These are phyloP conservation scores for Speoplatyrhinus poulsoni DNA, from an alignment of 2,113 vertebrate species.

Conservation along the genomic window DNA sequence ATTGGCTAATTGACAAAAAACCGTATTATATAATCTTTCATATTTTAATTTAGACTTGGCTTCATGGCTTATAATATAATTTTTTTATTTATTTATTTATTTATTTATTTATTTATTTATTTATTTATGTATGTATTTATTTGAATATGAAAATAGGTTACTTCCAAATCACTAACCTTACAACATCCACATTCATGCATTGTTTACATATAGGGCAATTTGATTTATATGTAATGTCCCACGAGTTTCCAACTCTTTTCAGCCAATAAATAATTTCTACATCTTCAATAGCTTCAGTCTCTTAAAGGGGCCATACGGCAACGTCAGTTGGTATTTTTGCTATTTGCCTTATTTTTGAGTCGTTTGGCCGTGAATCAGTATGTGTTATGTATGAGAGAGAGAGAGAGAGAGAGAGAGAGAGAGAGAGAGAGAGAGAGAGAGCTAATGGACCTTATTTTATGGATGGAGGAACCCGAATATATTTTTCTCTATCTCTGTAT, in stretches of 20 bases:
- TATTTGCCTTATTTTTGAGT: conserved; percentile 65
- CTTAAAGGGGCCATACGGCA: conserved; percentile 21
- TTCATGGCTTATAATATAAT: too few species aligned
- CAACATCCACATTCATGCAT: conserved; percentile 52
- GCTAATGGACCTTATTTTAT: conserved; percentile 78
- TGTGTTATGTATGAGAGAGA: conserved; percentile 47
- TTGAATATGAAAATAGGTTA: not conserved
- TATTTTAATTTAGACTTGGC: too few species aligned
- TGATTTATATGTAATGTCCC: conserved; percentile 68
- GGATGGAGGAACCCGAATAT: conserved; percentile 75
- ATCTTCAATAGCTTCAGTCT: not conserved
- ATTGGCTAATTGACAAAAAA: too few species aligned
- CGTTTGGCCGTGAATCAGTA: conserved; percentile 65
- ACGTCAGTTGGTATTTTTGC: conserved; percentile 45
- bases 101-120: too few species aligned
- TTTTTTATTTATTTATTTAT: too few species aligned
- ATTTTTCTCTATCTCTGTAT: conserved; percentile 71
- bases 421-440: conserved; percentile 30
- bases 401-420: conserved; percentile 27
- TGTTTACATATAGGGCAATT: conserved; percentile 69
- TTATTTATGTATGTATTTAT: too few species aligned
- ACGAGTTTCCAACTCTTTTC: conserved; percentile 62
- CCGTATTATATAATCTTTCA: too few species aligned
- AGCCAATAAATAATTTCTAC: conserved; percentile 59
- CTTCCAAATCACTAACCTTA: not conserved